These are phyloP conservation scores for Styela clava DNA, from an alignment of 23 tunicate genomes.

Conservation along the genomic window DNA sequence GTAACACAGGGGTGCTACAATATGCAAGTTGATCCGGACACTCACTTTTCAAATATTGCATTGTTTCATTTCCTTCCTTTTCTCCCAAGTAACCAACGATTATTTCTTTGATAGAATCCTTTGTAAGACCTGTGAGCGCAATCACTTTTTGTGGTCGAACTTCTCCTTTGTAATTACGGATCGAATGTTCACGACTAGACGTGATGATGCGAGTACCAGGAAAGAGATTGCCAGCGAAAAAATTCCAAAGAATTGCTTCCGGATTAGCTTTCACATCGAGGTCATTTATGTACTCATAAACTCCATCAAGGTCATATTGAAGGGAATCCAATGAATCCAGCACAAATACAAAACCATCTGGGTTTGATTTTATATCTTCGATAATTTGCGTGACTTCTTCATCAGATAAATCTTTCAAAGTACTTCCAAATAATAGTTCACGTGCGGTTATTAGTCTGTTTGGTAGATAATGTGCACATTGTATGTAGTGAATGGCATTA, in stretches of 20 bases:
- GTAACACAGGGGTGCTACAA: neutral
- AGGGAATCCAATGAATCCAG: conserved; percentile 7
- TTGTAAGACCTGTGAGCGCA: neutral
- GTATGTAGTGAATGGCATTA: neutral
- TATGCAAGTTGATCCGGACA: neutral
- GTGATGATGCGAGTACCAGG: conserved; percentile 5
- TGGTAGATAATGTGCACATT: neutral
- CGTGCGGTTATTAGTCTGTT: neutral
- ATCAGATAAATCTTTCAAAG: no score
- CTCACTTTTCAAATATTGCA: neutral
- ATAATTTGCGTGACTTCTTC: neutral
- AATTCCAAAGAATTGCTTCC: conserved; percentile 4
- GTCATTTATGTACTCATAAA: neutral
- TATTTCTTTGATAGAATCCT: neutral
- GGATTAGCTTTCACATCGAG: neutral
- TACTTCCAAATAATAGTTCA: neutral
- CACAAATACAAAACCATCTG: neutral
- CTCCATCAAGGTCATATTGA: neutral
- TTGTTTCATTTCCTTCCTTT: neutral
- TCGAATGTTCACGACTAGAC: neutral
- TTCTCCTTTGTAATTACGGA: neutral
- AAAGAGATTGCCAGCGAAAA: neutral
- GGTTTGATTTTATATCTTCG: neutral
- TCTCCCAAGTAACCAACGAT: conserved; percentile 1
- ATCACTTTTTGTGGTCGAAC: neutral